phyloP scores from a whole-genome alignment of 2,113 vertebrate species.

The Saccopteryx bilineata region DNA sequence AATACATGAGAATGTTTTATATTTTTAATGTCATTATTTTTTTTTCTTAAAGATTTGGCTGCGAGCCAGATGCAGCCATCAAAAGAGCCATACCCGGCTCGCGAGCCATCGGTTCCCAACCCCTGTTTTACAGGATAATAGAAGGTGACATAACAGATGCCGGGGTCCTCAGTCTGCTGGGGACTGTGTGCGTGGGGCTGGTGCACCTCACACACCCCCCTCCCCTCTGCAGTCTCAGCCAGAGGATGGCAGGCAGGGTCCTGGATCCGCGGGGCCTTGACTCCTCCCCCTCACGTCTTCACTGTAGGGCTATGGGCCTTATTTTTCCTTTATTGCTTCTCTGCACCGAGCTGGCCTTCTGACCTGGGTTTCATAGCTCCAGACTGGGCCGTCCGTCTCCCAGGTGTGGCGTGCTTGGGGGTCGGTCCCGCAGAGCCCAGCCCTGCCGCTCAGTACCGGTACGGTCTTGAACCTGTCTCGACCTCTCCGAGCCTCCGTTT shows the following conservation, averaged over 20 bases:
- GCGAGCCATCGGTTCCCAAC: neutral
- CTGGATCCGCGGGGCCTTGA: neutral
- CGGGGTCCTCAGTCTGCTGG: neutral
- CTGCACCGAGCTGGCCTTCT: neutral
- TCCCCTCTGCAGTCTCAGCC: neutral
- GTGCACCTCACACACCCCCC: accelerated
- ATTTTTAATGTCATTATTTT: too few species aligned
- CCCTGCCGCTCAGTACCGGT: neutral
- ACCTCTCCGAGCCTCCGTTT: neutral
- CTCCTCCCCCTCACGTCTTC: neutral
- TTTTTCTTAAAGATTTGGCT: too few species aligned
- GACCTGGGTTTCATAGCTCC: neutral
- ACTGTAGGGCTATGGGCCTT: neutral
- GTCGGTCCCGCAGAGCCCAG: neutral
- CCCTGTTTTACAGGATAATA: neutral
- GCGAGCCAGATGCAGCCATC: too few species aligned
- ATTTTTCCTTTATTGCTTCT: neutral
- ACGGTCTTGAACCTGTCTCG: neutral
- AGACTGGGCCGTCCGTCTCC: neutral
- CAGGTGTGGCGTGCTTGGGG: neutral
- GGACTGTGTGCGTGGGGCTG: neutral
- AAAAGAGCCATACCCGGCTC: too few species aligned
- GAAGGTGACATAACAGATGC: neutral
- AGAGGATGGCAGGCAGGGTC: neutral
- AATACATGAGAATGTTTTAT: too few species aligned